Evolutionary conservation across 2,113 vertebrate genomes (phyloP).

Genomic region (Cheilinus undulatus): DNA sequence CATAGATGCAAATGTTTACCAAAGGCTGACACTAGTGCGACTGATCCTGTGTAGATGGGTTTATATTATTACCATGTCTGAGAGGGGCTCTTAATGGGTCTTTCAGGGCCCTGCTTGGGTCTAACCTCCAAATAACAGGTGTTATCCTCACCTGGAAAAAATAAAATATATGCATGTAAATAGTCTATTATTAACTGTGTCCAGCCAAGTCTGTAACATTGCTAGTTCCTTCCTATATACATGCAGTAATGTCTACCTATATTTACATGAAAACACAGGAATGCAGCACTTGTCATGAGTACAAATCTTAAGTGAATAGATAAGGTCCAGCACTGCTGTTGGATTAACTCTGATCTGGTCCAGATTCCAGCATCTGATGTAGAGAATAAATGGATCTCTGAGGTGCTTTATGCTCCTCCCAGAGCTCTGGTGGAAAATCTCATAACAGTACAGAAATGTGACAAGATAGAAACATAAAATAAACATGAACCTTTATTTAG

Average conservation of each 20-base stretch:
- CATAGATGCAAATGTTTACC: too few relatives aligned
- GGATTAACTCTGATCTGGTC: slow-evolving; percentile 12
- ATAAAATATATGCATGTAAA: too few relatives aligned
- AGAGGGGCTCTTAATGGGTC: too few relatives aligned
- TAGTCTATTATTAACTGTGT: too few relatives aligned
- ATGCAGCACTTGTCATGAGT: neutral
- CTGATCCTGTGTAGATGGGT: too few relatives aligned
- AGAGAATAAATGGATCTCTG: neutral
- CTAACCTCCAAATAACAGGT: too few relatives aligned
- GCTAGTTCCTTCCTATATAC: neutral
- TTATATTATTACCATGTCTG: too few relatives aligned
- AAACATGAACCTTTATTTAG: slow-evolving; percentile 16
- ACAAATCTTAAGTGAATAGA: slow-evolving; percentile 11
- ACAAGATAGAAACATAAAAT: slow-evolving; percentile 17
- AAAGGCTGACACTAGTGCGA: too few relatives aligned
- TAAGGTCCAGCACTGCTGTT: neutral
- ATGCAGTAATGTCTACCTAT: neutral
- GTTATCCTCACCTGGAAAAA: too few relatives aligned
- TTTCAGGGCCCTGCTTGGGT: too few relatives aligned
- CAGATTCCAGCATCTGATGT: slow-evolving; percentile 10
- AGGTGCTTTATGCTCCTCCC: neutral
- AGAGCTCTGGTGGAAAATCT: neutral
- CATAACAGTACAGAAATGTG: neutral
- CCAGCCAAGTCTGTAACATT: neutral
- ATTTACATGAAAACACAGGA: neutral